Evolutionary conservation across 2,888 invertebrate genomes (phyloP).

Genomic region (Erynnis tages): DNA sequence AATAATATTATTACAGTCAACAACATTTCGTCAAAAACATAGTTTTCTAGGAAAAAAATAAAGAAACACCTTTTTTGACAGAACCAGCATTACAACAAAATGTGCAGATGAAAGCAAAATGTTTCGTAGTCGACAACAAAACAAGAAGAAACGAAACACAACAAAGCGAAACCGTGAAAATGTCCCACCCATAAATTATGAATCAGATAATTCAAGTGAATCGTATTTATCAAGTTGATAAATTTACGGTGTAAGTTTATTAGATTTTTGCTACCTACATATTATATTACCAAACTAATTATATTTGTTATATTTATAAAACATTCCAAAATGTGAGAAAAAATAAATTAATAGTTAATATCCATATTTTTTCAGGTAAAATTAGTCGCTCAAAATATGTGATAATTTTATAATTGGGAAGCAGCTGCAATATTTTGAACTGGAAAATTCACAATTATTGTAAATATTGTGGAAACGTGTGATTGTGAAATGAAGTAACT

Average conservation of each 20-base stretch:
- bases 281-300: too few species aligned
- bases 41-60: too few species aligned
- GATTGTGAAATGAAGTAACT: too few species aligned
- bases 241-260: not conserved
- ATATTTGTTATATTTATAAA: too few species aligned
- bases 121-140: slow-evolving; percentile 56
- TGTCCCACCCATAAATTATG: slow-evolving; percentile 28
- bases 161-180: slow-evolving; percentile 35
- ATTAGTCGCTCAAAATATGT: not conserved
- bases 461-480: too few species aligned
- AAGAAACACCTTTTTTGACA: slow-evolving; percentile 37
- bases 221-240: slow-evolving; percentile 39
- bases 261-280: too few species aligned
- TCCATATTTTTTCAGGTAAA: too few species aligned
- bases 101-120: slow-evolving; percentile 84
- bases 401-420: not conserved
- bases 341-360: too few species aligned
- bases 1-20: not conserved
- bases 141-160: slow-evolving; percentile 39
- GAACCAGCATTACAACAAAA: slow-evolving; percentile 82
- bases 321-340: too few species aligned
- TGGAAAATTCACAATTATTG: too few species aligned
- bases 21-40: not conserved
- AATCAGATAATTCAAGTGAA: slow-evolving; percentile 34
- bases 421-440: too few species aligned